Conservation (phyloP, 2,888 invertebrate genomes). For the Antitype chi region DNA sequence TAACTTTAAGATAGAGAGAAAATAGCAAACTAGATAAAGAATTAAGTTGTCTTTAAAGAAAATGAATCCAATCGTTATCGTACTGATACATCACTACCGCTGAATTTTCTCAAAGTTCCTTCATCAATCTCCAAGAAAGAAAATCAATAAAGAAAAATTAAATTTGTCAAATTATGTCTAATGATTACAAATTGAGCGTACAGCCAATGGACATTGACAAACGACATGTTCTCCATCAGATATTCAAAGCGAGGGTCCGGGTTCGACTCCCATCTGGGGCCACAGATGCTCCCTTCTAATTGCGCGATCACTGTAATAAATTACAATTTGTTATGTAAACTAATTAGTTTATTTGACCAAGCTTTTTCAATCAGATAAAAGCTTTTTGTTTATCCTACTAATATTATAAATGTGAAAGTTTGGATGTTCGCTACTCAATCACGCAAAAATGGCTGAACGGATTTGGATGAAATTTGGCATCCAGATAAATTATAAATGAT, state of each 20-base stretch:
- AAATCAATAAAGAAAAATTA: conserved; percentile 37
- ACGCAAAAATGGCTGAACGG: too few relatives aligned
- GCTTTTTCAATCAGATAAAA: conserved; percentile 57
- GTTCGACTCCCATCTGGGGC: conserved; percentile 70
- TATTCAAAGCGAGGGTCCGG: conserved; percentile 65
- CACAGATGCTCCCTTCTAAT: conserved; percentile 76
- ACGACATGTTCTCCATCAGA: conserved; percentile 70
- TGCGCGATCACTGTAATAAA: conserved; percentile 71
- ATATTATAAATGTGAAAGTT: too few relatives aligned
- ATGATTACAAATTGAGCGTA: conserved; percentile 59
- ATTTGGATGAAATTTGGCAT: too few relatives aligned
- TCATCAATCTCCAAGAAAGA: conserved; percentile 21
- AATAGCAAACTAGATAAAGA: too few relatives aligned
- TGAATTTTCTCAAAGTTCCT: background rate
- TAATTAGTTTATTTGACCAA: conserved; percentile 52
- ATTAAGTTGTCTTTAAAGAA: background rate
- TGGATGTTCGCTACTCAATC: too few relatives aligned
- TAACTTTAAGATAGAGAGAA: too few relatives aligned
- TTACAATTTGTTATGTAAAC: conserved; percentile 63
- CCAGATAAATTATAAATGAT: too few relatives aligned
- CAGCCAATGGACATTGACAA: conserved; percentile 72
- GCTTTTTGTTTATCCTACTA: conserved; percentile 44
- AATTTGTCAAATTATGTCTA: conserved; percentile 43
- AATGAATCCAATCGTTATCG: background rate
- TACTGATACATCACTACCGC: conserved; percentile 13